phyloP scores from a whole-genome alignment of 2,888 invertebrate genomes.

The Acleris holmiana region DNA sequence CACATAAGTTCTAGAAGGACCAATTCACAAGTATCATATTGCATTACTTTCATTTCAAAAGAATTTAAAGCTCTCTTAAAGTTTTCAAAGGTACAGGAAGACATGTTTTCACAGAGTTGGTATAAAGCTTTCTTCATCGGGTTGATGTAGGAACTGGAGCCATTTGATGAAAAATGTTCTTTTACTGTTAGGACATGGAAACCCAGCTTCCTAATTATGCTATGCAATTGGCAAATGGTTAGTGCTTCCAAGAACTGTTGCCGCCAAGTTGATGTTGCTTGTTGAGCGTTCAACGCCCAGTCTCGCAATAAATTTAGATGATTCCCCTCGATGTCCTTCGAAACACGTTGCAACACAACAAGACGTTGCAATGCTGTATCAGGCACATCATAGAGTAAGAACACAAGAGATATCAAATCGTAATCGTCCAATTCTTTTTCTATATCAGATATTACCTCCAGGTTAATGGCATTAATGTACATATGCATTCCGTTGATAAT shows the following conservation, averaged over 20 bases:
- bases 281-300: conserved; percentile 67
- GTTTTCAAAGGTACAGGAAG: conserved; percentile 55
- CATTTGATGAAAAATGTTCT: conserved; percentile 59
- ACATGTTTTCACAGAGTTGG: conserved; percentile 69
- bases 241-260: conserved; percentile 75
- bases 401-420: conserved; percentile 72
- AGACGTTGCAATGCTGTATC: conserved; percentile 71
- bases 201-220: conserved; percentile 68
- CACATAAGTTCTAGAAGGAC: conserved; percentile 70
- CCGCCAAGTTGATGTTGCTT: conserved; percentile 61
- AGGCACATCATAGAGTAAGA: conserved; percentile 71
- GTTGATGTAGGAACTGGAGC: conserved; percentile 58
- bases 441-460: conserved; percentile 62
- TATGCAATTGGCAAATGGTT: conserved; percentile 64
- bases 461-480: conserved; percentile 50
- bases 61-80: conserved; percentile 64
- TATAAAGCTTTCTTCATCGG: conserved; percentile 70
- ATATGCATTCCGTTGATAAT: conserved; percentile 35
- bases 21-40: conserved; percentile 68
- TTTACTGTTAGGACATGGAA: conserved; percentile 58
- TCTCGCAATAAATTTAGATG: conserved; percentile 66
- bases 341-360: conserved; percentile 63
- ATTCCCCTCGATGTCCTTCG: conserved; percentile 54
- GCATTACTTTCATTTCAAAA: conserved; percentile 59
- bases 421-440: conserved; percentile 69